Percentiles rank a stretch among this genome's conserved stretches.
Evolutionary conservation across 2,113 vertebrate species (phyloP).

Genomic region (Stomatorhinus ivindoensis): DNA sequence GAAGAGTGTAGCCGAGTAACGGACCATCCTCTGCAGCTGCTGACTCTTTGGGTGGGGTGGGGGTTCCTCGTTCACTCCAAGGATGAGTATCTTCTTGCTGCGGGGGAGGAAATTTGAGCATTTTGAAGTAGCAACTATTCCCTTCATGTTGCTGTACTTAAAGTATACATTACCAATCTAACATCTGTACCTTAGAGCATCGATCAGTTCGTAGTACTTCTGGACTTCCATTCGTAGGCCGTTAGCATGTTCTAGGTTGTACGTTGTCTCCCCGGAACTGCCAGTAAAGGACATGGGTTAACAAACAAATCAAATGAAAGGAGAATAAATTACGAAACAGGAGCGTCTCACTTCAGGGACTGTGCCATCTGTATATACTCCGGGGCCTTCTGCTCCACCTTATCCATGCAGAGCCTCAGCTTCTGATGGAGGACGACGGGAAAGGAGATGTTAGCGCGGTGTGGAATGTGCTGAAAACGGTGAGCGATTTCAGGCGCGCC

Average conservation of each 20-base stretch:
- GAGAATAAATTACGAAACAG: not conserved
- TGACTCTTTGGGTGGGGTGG: constrained; percentile 74
- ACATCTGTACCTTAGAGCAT: constrained; percentile 77
- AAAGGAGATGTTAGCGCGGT: constrained; percentile 25
- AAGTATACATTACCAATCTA: not conserved
- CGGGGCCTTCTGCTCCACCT: constrained; percentile 87
- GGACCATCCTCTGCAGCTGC: constrained; percentile 89
- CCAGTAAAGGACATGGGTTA: not conserved
- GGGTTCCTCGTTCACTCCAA: constrained; percentile 77
- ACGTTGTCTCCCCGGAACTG: constrained; percentile 87
- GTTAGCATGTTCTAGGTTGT: constrained; percentile 74
- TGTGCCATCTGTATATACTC: constrained; percentile 90
- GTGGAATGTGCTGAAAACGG: not conserved
- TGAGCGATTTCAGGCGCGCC: not conserved
- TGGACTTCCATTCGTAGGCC: constrained; percentile 84
- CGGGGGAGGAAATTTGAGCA: constrained; percentile 14
- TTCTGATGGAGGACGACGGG: constrained; percentile 63
- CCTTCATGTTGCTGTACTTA: not conserved
- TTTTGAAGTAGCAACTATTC: not conserved
- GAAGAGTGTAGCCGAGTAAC: constrained; percentile 88
- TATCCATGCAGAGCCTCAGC: constrained; percentile 85
- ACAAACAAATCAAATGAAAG: not conserved
- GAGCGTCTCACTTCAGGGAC: constrained; percentile 79
- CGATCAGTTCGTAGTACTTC: constrained; percentile 90
- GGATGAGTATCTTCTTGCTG: constrained; percentile 92